Evolutionary conservation across 2,797 vertebrate species (phyloP).

Genomic region (Gallinago stenura): DNA sequence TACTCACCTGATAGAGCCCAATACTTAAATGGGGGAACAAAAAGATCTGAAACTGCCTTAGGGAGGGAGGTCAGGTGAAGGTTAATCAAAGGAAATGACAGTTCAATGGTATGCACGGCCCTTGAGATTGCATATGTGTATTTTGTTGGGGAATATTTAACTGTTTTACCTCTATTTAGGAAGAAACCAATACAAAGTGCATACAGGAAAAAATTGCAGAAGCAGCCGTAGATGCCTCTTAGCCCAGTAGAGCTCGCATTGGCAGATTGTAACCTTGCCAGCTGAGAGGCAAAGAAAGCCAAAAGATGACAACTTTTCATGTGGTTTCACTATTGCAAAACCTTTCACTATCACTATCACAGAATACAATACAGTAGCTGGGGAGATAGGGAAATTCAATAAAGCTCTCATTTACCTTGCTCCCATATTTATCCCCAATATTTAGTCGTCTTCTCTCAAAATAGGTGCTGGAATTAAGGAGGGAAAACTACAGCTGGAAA

Average conservation of each 20-base stretch:
- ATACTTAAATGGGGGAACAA: conserved; percentile 65
- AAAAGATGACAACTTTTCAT: not conserved
- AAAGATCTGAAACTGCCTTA: conserved; percentile 72
- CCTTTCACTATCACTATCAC: accelerated
- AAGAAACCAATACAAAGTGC: not conserved
- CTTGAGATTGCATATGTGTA: conserved; percentile 19
- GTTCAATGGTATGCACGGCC: conserved; percentile 73
- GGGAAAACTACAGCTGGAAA: not conserved
- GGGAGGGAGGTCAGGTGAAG: conserved; percentile 79
- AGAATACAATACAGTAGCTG: not conserved
- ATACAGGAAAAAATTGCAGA: not conserved
- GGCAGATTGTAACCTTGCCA: not conserved
- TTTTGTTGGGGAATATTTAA: conserved; percentile 54
- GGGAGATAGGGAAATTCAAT: not conserved
- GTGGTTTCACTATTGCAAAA: not conserved
- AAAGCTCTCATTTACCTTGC: not conserved
- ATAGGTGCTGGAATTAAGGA: not conserved
- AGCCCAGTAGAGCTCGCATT: accelerated
- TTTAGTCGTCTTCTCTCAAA: not conserved
- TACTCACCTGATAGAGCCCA: conserved; percentile 52
- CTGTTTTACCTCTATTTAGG: conserved; percentile 49
- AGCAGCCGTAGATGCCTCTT: not conserved
- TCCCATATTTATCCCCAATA: not conserved
- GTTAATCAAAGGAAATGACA: conserved; percentile 86
- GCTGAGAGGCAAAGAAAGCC: not conserved